Evolutionary conservation across 2,888 invertebrate species (phyloP), one percentile per base, ranked within the genome.

Genomic region (Drosophila antonietae): DNA sequence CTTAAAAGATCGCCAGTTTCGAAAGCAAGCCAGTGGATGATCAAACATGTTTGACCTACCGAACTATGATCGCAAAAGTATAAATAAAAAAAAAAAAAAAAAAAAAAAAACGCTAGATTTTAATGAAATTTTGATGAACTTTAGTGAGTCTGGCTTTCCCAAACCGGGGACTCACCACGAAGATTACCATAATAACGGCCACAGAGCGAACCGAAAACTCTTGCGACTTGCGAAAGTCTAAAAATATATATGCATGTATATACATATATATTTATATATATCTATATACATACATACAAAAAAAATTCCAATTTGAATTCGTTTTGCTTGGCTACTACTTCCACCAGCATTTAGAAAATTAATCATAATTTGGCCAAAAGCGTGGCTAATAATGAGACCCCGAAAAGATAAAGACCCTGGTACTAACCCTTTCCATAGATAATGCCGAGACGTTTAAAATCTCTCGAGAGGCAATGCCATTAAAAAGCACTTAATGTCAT

Each of bases 401-500:
- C 37, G 33, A 44, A 14, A 44, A 44, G 18, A 41, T n/a, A 52
- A 49, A 66, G 58, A 52, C 51, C 43, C 46, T 35, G 55, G 35
- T 39, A 55, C 67, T 53, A 49, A 20, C 53, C 49, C 31, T 43
- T 59, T 28, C 39, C 53, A 35, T 31, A 37, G 46, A 58, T 61
- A 74, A 74, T 60, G 39, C 63, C 39, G 33, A 20, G 18, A 14
- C 55, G 43, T 63, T 76, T 76, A 81, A 78, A 81, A 23, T 55
- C 75, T 41, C n/a, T 41, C 41, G 18, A 28, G 58, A 41, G 55
- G 23, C 55, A 58, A 53, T 55, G 60, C 75, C 75, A 84, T 86
- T 84, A 84, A 86, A 83, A 87, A 59, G 60, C 84, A 84, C 80
- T 84, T 84, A 87, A 68, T 75, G 70, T 75, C 68, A 78, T 64